Evolutionary conservation across 2,113 vertebrate genomes (phyloP).

Genomic region (Phyllopteryx taeniolatus): DNA sequence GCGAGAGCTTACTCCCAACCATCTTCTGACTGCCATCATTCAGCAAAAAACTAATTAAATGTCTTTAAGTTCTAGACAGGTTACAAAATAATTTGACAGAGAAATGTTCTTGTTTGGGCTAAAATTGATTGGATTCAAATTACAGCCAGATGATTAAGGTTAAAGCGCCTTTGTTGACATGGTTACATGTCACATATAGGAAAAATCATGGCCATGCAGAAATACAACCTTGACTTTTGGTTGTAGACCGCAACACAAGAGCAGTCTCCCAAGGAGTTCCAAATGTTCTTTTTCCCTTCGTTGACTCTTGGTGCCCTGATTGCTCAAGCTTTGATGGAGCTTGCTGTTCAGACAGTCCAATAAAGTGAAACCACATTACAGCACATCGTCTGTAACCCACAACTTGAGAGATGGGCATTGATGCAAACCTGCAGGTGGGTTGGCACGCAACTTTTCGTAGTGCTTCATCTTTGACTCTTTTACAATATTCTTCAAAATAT

Average conservation of each 20-base stretch:
- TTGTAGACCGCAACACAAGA: background rate
- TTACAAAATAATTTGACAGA: background rate
- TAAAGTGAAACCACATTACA: background rate
- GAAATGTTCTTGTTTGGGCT: background rate
- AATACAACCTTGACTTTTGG: background rate
- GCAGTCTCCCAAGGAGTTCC: background rate
- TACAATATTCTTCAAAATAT: background rate
- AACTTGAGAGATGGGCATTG: background rate
- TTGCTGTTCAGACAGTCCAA: background rate
- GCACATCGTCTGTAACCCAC: background rate
- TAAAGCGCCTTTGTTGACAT: background rate
- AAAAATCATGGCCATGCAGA: background rate
- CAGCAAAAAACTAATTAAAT: background rate
- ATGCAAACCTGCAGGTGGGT: slow-evolving; percentile 1
- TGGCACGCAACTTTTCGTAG: background rate
- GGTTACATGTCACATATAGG: background rate
- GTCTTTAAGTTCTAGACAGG: background rate
- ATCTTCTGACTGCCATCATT: background rate
- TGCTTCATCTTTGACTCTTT: background rate
- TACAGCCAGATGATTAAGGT: background rate
- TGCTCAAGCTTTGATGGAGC: background rate
- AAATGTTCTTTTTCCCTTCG: background rate
- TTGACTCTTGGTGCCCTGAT: background rate
- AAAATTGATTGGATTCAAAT: background rate
- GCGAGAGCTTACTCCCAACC: no score